Base-by-base conservation (phyloP, 1,140 invertebrate species). In the Cotesia glomerata region DNA sequence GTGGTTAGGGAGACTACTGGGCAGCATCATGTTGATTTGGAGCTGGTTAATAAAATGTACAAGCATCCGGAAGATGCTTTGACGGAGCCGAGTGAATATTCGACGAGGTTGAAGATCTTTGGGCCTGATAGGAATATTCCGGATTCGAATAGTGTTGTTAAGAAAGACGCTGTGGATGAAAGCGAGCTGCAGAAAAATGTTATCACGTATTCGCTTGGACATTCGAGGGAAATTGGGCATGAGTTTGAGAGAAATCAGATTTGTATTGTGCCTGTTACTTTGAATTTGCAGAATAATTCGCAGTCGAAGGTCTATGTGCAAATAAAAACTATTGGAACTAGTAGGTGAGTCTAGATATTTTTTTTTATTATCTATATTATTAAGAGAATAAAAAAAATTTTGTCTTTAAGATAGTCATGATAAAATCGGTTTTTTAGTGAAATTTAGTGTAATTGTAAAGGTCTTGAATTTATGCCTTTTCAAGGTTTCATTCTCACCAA, bases 221-320 rank as follows among this genome's bases (percentile, higher is more conserved):
- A 89, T 62, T 69, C 75, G 5, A 76, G 76, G 45, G 74, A 79
- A 5, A 36, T 81, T 4, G 71, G 63, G 1, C 87, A 88, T 77
- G 76, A 86, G 74, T 88, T 88, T 78, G 49, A 56, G 13, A 69
- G 67, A 11, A 83, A 70, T 56, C 79, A 84, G 67, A 74, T 87
- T 45, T 87, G 85, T 52, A 73, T 83, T 5, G 69, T 87, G 59
- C 84, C 84, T 0, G 82, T 88, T 4, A 75, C 71, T 4, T 75
- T 88, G 71, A 71, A 77, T 54, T 64, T 88, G 70, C 85, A 88
- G 61, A 88, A 88, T 78, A 85, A 87, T 76, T 83, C 83, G 11
- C 71, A 81, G 32, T 79, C 78, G 16, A 39, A 63, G 16, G 69
- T 87, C 5, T 69, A 82, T 34, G 79, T 87, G 5, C 85, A 82